A percentile compares a stretch with the other conserved stretches of the same genome.
Evolutionary conservation across 2,888 invertebrate genomes (phyloP).

Genomic region (Gryllus longicercus): DNA sequence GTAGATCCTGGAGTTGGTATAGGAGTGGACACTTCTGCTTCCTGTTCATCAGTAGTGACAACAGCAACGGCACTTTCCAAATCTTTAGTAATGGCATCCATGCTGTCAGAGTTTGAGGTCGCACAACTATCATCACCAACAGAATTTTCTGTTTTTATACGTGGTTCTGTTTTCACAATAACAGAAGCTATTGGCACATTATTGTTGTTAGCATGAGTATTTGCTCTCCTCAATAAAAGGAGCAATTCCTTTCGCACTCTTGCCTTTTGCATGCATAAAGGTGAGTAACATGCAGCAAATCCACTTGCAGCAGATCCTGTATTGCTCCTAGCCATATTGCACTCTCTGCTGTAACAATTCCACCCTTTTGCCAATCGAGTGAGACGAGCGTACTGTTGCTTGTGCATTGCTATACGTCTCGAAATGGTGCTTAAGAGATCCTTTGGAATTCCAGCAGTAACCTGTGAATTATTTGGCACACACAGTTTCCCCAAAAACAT

Average conservation of each 20-base stretch:
- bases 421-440: constrained; percentile 59
- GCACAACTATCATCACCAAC: neutral
- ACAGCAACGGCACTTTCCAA: constrained; percentile 59
- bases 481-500: constrained; percentile 33
- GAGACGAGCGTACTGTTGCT: constrained; percentile 66
- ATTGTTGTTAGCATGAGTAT: constrained; percentile 42
- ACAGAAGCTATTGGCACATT: constrained; percentile 51
- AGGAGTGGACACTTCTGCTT: constrained; percentile 44
- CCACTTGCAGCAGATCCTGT: constrained; percentile 53
- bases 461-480: constrained; percentile 27
- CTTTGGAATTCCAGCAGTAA: constrained; percentile 45
- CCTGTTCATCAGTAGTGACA: constrained; percentile 60
- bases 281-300: constrained; percentile 69
- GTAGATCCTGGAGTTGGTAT: constrained; percentile 44
- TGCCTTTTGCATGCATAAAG: constrained; percentile 71
- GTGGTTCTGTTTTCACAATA: constrained; percentile 44
- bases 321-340: constrained; percentile 62
- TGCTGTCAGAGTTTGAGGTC: constrained; percentile 47
- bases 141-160: constrained; percentile 45
- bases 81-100: constrained; percentile 59
- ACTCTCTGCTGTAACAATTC: constrained; percentile 36
- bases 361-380: constrained; percentile 56
- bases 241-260: constrained; percentile 67
- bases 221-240: constrained; percentile 60
- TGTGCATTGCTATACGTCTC: constrained; percentile 65